Conservation (phyloP, 1,140 invertebrate species). For the Lordiphosa mommai region DNA sequence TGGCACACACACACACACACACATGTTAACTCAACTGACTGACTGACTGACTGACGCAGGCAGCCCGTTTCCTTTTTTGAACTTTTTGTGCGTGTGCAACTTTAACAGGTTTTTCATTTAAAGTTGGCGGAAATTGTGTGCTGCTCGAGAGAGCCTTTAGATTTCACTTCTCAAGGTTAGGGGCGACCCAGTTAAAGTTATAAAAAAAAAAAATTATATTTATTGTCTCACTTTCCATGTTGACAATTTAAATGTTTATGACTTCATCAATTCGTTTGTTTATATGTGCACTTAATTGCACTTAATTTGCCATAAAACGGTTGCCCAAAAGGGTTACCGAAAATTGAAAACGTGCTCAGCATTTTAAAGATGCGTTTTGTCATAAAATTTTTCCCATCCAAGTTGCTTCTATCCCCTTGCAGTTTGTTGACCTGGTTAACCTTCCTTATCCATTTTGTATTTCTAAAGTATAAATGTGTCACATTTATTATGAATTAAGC, state of each 20-base stretch:
- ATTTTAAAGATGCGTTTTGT: constrained; percentile 47
- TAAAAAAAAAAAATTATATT: constrained; percentile 22
- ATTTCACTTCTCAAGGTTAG: constrained; percentile 70
- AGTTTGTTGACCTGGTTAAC: constrained; percentile 41
- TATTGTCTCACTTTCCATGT: constrained; percentile 47
- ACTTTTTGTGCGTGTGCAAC: constrained; percentile 10
- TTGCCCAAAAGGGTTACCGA: constrained; percentile 58
- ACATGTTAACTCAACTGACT: constrained; percentile 3
- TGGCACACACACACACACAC: no score
- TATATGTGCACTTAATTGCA: constrained; percentile 60
- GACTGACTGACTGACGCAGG: constrained; percentile 16
- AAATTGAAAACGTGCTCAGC: constrained; percentile 70
- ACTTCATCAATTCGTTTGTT: constrained; percentile 42
- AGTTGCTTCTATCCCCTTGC: constrained; percentile 13
- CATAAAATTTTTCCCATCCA: constrained; percentile 19
- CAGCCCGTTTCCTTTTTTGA: constrained; percentile 35
- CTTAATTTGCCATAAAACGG: constrained; percentile 65
- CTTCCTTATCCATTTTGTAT: no score
- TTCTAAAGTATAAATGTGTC: not conserved
- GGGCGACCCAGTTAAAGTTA: constrained; percentile 52
- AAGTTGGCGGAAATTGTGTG: constrained; percentile 72
- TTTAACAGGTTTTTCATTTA: constrained; percentile 70
- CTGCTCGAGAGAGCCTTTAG: constrained; percentile 42
- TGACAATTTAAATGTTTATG: constrained; percentile 56
- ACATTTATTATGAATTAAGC: constrained; percentile 4